Evolutionary conservation across 2,888 invertebrate species (phyloP).

Genomic region (Drosophila maculinotata): DNA sequence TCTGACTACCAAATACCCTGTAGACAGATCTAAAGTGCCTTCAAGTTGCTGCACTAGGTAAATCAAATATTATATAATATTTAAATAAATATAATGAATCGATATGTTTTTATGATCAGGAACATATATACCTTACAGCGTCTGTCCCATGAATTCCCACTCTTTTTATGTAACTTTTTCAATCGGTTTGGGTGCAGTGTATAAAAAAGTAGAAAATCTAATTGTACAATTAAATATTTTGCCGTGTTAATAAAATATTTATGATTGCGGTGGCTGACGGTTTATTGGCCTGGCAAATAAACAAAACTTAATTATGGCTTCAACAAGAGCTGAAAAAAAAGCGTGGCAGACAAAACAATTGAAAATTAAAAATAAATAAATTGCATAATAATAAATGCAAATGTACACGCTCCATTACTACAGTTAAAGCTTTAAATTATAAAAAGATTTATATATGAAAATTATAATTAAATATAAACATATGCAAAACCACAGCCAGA

Average conservation of each 20-base stretch:
- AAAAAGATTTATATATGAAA: slow-evolving; percentile 9
- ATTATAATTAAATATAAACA: slow-evolving; percentile 16
- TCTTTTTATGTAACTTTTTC: neutral
- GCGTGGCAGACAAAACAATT: neutral
- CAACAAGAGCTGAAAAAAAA: slow-evolving; percentile 21
- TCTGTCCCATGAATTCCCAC: neutral
- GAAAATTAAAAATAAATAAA: slow-evolving; percentile 22
- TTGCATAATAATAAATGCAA: slow-evolving; percentile 7
- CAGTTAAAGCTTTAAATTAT: slow-evolving; percentile 7
- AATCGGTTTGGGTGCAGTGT: neutral
- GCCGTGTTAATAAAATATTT: slow-evolving; percentile 77
- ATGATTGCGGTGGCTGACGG: slow-evolving; percentile 59
- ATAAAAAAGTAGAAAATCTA: slow-evolving; percentile 45
- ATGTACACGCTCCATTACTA: neutral
- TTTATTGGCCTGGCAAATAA: slow-evolving; percentile 67
- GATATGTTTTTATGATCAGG: too few relatives aligned
- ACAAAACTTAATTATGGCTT: slow-evolving; percentile 73
- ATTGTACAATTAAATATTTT: slow-evolving; percentile 69
- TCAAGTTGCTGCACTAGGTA: neutral
- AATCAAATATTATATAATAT: neutral
- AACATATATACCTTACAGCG: too few relatives aligned
- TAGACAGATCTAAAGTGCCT: neutral
- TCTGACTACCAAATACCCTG: slow-evolving; percentile 1
- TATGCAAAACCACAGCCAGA: slow-evolving; percentile 37
- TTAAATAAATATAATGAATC: neutral